Base-by-base conservation (phyloP, 2,888 invertebrate genomes). In the Caenorhabditis zanzibari region DNA sequence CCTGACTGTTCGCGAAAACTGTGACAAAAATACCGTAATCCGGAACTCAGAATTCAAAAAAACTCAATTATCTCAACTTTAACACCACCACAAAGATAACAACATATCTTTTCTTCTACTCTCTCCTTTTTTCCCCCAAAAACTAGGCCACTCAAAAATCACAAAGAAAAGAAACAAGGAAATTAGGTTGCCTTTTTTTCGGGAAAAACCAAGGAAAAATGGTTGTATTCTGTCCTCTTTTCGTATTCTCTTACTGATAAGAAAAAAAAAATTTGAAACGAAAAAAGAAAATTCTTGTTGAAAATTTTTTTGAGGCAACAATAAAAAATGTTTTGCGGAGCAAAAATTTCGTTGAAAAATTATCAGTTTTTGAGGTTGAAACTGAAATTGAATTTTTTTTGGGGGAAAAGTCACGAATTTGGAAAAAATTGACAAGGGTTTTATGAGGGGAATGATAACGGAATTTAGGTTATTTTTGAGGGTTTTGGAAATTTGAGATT, bases 141-240 rank as follows among this genome's bases (percentile, higher is more conserved):
- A 44, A 44, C 44, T 44, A 44, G 44, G 44, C 4, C 44, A 44
- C 16, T 14, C 14, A n/a, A n/a, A n/a, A n/a, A n/a, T n/a, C n/a
- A n/a, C n/a, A 44, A 44, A 44, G 5, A 44, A 14, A 44, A 71
- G 58, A 26, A 16, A 22, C 24, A 73, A 58, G 14, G 16, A 44
- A 44, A 44, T 69, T 69, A 69, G 69, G 69, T 69, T 69, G 69
- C 16, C 26, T 19, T 7, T 22, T 24, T 16, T 28, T 54, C 52
- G 19, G n/a, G 24, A 44, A 44, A 44, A n/a, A 44, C 16, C n/a
- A 44, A 52, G 52, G 49, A 49, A 52, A n/a, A 52, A 7, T 44
- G 16, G 14, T 12, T 19, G 12, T 38, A 44, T 14, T 24, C 9
- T 10, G 4, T 22, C 28, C 6, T 35, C 69, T 28, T 49, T 49